These are phyloP conservation scores for Neosilurus hyrtlii DNA, from an alignment of 2,797 vertebrate genomes.

Conservation along the genomic window DNA sequence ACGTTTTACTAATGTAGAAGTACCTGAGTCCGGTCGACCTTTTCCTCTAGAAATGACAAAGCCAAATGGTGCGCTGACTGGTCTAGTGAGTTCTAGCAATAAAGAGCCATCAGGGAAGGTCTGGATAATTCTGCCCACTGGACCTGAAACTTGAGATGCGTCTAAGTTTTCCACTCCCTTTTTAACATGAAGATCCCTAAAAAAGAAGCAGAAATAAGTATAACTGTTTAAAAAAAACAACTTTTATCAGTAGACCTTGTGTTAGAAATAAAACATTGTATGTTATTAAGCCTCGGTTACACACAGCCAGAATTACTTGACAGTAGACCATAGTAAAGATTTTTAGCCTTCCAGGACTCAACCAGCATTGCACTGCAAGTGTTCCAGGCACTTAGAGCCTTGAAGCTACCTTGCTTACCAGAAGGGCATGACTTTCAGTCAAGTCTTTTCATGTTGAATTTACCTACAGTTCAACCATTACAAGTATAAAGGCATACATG, in stretches of 20 bases:
- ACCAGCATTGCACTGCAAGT: too few relatives aligned
- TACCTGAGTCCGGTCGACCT: constrained; percentile 88
- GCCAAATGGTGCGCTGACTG: constrained; percentile 81
- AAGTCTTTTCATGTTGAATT: too few relatives aligned
- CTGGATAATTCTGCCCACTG: constrained; percentile 80
- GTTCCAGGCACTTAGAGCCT: too few relatives aligned
- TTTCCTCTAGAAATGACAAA: constrained; percentile 88
- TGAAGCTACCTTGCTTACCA: too few relatives aligned
- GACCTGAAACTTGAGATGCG: constrained; percentile 69
- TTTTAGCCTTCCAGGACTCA: too few relatives aligned
- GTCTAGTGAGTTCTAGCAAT: constrained; percentile 83
- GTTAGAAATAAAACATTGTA: too few relatives aligned
- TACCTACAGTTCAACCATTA: too few relatives aligned
- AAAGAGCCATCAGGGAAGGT: constrained; percentile 87
- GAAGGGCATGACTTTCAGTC: too few relatives aligned
- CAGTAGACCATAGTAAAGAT: too few relatives aligned
- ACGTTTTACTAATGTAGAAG: background rate
- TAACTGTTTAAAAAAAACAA: background rate
- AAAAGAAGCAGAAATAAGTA: constrained; percentile 5
- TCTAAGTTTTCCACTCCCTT: constrained; percentile 82
- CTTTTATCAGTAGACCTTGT: background rate
- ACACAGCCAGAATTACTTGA: too few relatives aligned
- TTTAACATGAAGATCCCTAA: constrained; percentile 68
- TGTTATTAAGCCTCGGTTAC: too few relatives aligned
- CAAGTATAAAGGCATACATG: too few relatives aligned